Conservation (phyloP, 53 echinoderm and acorn worm genomes). For the Arbacia lixula region DNA sequence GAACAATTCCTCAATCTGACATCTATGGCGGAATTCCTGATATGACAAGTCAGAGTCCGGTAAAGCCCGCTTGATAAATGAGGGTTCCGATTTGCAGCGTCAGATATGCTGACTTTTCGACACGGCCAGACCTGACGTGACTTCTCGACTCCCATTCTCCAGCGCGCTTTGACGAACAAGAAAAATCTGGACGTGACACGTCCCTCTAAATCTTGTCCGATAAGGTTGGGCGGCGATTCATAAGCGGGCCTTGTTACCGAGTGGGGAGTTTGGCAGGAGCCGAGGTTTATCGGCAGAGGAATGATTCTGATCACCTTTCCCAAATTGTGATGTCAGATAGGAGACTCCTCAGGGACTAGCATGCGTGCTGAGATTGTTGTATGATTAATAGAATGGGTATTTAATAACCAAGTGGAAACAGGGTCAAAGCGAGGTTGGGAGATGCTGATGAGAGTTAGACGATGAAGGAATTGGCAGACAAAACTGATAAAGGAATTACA, state of each 20-base stretch:
- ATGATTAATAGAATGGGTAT: constrained; percentile 8
- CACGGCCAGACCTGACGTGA: no score
- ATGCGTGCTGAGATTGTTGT: no score
- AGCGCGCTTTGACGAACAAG: constrained; percentile 6
- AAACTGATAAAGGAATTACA: no score
- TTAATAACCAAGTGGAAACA: constrained; percentile 4
- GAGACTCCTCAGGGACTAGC: no score
- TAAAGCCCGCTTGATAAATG: constrained; percentile 5
- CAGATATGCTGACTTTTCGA: neutral
- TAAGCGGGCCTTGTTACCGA: neutral
- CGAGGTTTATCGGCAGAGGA: neutral
- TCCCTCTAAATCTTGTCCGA: neutral
- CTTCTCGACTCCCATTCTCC: no score
- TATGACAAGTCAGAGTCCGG: constrained; percentile 4
- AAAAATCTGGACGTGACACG: constrained; percentile 1
- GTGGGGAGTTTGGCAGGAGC: constrained; percentile 16
- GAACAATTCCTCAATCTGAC: neutral
- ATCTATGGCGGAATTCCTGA: neutral
- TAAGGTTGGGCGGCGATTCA: neutral
- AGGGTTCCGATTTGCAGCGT: neutral
- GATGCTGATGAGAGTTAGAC: constrained; percentile 28
- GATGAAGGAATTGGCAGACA: no score
- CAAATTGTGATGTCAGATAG: constrained; percentile 3
- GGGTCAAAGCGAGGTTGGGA: neutral
- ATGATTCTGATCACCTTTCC: constrained; percentile 3